A percentile compares a stretch with the other conserved stretches of the same genome.
Conservation (phyloP, 2,888 invertebrate genomes). For the Ochlodes sylvanus region DNA sequence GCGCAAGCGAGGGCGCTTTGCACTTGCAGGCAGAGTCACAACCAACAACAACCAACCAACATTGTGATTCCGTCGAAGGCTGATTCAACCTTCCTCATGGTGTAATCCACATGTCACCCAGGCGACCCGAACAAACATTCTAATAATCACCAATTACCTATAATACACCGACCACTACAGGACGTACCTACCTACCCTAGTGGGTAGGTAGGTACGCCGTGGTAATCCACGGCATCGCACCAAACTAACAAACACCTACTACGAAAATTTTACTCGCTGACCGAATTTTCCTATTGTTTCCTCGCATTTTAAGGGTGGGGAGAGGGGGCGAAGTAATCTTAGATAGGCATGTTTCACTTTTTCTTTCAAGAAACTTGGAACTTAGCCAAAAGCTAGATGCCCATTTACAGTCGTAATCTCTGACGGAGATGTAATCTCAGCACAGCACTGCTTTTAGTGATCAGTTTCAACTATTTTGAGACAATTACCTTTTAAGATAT, state of each 20-base stretch:
- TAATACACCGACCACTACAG: no score
- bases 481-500: not conserved
- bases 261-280: conserved; percentile 23
- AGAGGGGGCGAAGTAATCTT: conserved; percentile 33
- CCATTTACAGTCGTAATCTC: conserved; percentile 27
- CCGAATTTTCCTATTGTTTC: conserved; percentile 27
- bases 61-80: no score
- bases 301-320: conserved; percentile 2
- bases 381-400: conserved; percentile 19
- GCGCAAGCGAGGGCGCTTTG: no score
- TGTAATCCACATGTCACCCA: no score
- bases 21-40: no score
- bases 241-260: not conserved
- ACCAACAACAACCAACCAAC: no score
- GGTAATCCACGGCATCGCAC: not conserved
- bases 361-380: conserved; percentile 28
- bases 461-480: not conserved
- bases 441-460: conserved; percentile 6
- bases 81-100: no score
- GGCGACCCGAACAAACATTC: no score
- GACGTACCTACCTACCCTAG: no score
- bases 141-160: no score
- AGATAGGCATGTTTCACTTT: conserved; percentile 35
- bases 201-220: no score
- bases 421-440: conserved; percentile 15